These are phyloP conservation scores for Sarotherodon lohbergeri DNA, from an alignment of 2,113 vertebrate species.

Conservation along the genomic window DNA sequence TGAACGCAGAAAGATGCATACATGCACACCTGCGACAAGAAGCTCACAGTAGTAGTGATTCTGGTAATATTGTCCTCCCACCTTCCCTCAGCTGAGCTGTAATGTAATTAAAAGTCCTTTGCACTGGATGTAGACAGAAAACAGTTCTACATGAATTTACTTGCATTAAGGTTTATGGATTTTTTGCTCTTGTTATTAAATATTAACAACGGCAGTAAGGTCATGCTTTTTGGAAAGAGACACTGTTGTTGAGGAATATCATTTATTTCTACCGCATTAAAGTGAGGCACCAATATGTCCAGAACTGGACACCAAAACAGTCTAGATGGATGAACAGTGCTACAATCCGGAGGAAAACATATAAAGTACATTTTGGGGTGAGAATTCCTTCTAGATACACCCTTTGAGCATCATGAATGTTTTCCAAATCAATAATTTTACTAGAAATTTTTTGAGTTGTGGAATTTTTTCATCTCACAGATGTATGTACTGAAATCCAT, in stretches of 20 bases:
- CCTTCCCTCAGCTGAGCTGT: neutral
- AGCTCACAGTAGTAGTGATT: neutral
- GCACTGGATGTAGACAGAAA: neutral
- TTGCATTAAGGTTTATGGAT: neutral
- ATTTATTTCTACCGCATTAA: neutral
- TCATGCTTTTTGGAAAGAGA: neutral
- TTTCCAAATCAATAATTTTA: neutral
- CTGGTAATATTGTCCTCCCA: neutral
- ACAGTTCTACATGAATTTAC: neutral
- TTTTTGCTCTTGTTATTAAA: neutral
- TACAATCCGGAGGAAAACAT: neutral
- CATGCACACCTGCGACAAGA: neutral
- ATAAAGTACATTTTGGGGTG: neutral
- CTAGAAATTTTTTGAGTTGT: neutral
- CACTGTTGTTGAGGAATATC: neutral
- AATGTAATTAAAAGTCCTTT: neutral
- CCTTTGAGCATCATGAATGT: neutral
- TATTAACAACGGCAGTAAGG: neutral
- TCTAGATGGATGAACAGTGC: neutral
- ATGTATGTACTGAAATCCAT: neutral
- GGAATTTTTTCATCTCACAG: neutral
- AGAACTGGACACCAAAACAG: neutral
- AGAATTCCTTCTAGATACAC: neutral
- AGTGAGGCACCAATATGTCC: neutral
- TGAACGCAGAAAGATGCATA: neutral